phyloP scores from a whole-genome alignment of 2,797 vertebrate genomes.

The Acanthiza pusilla region DNA sequence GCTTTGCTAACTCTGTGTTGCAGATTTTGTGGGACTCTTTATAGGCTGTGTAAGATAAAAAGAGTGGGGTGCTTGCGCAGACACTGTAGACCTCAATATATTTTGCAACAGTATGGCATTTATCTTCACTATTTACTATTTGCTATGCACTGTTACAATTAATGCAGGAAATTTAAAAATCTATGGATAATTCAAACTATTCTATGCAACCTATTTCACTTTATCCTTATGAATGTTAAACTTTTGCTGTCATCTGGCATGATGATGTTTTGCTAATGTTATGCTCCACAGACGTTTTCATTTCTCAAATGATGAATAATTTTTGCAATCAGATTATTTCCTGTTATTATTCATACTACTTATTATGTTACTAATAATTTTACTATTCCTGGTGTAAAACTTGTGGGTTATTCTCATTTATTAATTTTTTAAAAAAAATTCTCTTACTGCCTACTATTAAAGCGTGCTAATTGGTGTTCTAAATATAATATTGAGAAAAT shows the following conservation, averaged over 20 bases:
- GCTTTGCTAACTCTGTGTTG: background rate
- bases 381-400: background rate
- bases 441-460: background rate
- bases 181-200: background rate
- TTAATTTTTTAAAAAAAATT: background rate
- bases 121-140: background rate
- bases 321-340: background rate
- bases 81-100: background rate
- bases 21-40: background rate
- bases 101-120: background rate
- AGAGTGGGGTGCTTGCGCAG: background rate
- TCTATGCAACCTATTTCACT: background rate
- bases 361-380: background rate
- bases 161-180: background rate
- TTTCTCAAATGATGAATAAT: background rate
- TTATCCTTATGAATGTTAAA: background rate
- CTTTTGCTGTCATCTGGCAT: background rate
- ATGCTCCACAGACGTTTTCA: background rate
- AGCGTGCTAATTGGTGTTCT: background rate
- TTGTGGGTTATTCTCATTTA: background rate
- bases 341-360: background rate
- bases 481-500: background rate
- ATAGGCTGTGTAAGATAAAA: background rate
- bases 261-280: background rate
- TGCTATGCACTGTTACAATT: background rate